A percentile compares a stretch with the other conserved stretches of the same genome.
Conservation (phyloP, 2,113 vertebrate species). For the Pteropus alecto region DNA sequence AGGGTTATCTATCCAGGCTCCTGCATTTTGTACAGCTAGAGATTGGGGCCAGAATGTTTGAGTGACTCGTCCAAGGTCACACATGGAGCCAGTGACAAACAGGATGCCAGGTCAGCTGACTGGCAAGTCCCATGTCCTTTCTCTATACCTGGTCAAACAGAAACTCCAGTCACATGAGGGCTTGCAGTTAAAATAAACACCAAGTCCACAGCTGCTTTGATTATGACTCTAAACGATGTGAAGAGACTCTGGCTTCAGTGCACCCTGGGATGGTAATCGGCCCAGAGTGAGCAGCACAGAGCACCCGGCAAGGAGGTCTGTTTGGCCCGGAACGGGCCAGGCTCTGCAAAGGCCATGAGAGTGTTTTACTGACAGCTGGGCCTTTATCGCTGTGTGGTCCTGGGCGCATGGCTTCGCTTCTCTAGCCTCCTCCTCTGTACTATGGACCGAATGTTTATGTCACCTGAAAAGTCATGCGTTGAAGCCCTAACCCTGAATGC, state of each 20-base stretch:
- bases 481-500: neutral
- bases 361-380: neutral
- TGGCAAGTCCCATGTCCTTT: constrained; percentile 52
- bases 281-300: neutral
- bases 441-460: neutral
- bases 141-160: constrained; percentile 66
- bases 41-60: neutral
- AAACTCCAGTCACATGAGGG: constrained; percentile 35
- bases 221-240: neutral
- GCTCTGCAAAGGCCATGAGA: neutral
- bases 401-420: neutral
- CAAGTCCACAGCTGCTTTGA: neutral
- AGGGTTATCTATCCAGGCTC: neutral
- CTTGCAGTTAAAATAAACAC: neutral
- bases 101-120: neutral
- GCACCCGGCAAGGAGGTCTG: accelerated
- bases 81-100: neutral
- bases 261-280: neutral
- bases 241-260: neutral
- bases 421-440: neutral
- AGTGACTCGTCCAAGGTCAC: constrained; percentile 52
- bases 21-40: neutral
- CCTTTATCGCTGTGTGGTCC: neutral
- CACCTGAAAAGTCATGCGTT: neutral
- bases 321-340: neutral